Conservation (phyloP, 1,140 invertebrate species). For the Nephotettix cincticeps region DNA sequence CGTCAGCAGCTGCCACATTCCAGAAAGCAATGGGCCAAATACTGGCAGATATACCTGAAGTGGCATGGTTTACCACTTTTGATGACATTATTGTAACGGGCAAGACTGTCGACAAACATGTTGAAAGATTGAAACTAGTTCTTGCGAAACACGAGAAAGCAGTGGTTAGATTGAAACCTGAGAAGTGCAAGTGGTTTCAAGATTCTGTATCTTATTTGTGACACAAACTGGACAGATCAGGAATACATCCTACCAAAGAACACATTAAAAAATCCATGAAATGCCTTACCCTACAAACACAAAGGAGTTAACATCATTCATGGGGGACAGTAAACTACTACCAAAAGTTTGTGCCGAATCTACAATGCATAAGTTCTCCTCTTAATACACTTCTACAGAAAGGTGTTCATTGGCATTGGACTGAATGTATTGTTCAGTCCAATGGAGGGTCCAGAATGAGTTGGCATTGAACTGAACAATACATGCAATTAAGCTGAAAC, state of each 20-base stretch:
- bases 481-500: no score
- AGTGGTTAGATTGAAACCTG: no score
- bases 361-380: not conserved
- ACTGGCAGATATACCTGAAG: not conserved
- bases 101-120: not conserved
- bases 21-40: constrained; percentile 9
- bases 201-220: not conserved
- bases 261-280: not conserved
- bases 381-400: no score
- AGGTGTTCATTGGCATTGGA: no score
- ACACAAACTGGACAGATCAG: not conserved
- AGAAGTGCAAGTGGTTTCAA: no score
- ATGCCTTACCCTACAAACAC: not conserved
- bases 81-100: not conserved
- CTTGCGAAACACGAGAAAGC: no score
- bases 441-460: no score
- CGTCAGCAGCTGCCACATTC: not conserved
- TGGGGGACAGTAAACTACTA: not conserved
- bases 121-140: not conserved
- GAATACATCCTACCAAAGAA: not conserved
- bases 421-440: no score
- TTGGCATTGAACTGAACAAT: no score
- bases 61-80: not conserved
- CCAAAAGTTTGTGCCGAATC: not conserved
- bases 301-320: not conserved